These are phyloP conservation scores for Grammomys dolichurus DNA, from an alignment of 2,113 vertebrate species.

Conservation along the genomic window DNA sequence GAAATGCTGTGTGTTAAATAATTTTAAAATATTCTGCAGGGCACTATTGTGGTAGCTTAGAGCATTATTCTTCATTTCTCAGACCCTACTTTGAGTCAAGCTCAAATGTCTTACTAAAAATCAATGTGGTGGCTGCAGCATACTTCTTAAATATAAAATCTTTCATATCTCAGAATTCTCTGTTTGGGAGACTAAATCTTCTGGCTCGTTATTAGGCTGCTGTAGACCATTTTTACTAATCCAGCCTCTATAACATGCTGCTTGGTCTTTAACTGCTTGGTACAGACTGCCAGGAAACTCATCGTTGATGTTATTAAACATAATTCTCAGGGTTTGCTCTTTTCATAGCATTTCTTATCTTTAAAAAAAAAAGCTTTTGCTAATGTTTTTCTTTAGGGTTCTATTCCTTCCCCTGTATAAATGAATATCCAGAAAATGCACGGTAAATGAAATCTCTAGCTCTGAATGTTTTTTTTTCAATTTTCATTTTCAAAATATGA, in stretches of 20 bases:
- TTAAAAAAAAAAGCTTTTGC: slow-evolving; percentile 63
- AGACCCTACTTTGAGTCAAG: slow-evolving; percentile 82
- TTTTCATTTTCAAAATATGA: slow-evolving; percentile 73
- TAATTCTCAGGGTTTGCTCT: slow-evolving; percentile 72
- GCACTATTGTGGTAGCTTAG: slow-evolving; percentile 86
- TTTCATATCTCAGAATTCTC: slow-evolving; percentile 78
- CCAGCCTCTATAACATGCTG: slow-evolving; percentile 73
- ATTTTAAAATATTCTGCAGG: slow-evolving; percentile 91
- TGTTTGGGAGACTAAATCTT: slow-evolving; percentile 75
- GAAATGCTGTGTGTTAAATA: slow-evolving; percentile 92
- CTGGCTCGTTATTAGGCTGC: slow-evolving; percentile 70
- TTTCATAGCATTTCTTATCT: slow-evolving; percentile 74
- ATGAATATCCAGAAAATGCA: slow-evolving; percentile 64
- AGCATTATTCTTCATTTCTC: slow-evolving; percentile 87
- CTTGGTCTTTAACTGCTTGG: slow-evolving; percentile 75
- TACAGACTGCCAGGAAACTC: slow-evolving; percentile 77
- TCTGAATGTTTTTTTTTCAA: slow-evolving; percentile 66
- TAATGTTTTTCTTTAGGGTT: slow-evolving; percentile 69
- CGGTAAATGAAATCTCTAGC: slow-evolving; percentile 70
- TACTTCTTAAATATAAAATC: slow-evolving; percentile 83
- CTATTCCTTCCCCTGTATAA: slow-evolving; percentile 54
- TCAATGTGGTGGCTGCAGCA: slow-evolving; percentile 79
- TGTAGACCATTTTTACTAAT: slow-evolving; percentile 72
- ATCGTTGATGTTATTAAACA: slow-evolving; percentile 83
- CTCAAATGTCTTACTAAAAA: slow-evolving; percentile 83